These are phyloP conservation scores for Eupithecia inturbata DNA, from an alignment of 2,888 invertebrate species.

Conservation along the genomic window DNA sequence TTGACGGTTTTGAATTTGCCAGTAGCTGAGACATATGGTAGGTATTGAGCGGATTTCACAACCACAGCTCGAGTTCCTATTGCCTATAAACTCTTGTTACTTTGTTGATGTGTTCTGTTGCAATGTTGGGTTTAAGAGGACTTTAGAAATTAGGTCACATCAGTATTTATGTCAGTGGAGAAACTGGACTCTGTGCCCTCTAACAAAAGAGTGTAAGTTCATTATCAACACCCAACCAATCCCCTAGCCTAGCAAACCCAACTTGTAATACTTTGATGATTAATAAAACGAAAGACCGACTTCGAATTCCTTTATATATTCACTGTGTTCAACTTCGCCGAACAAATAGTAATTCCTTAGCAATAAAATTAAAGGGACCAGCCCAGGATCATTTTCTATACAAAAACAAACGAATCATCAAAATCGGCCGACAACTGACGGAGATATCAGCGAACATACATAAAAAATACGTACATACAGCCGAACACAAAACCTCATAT, in stretches of 20 bases:
- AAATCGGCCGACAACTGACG: too few relatives aligned
- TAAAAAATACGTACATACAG: too few relatives aligned
- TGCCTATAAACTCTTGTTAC: background rate
- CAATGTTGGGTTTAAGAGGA: background rate
- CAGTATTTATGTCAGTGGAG: background rate
- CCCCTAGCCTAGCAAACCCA: background rate
- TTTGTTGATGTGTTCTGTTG: conserved; percentile 4
- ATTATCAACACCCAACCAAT: too few relatives aligned
- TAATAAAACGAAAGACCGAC: background rate
- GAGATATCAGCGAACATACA: too few relatives aligned
- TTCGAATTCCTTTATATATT: background rate
- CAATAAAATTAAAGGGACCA: background rate
- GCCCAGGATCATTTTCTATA: background rate
- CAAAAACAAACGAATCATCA: background rate
- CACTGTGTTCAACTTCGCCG: background rate
- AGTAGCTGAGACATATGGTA: background rate
- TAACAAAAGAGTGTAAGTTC: too few relatives aligned
- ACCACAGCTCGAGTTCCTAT: background rate
- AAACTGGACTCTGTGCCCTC: background rate
- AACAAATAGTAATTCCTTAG: background rate
- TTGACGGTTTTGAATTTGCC: conserved; percentile 1
- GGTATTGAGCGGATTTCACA: conserved; percentile 12
- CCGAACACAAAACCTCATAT: too few relatives aligned
- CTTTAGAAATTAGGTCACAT: background rate
- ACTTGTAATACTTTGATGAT: background rate